Conservation (phyloP, 64 coral and sea anemone genomes). For the Pocillopora verrucosa region DNA sequence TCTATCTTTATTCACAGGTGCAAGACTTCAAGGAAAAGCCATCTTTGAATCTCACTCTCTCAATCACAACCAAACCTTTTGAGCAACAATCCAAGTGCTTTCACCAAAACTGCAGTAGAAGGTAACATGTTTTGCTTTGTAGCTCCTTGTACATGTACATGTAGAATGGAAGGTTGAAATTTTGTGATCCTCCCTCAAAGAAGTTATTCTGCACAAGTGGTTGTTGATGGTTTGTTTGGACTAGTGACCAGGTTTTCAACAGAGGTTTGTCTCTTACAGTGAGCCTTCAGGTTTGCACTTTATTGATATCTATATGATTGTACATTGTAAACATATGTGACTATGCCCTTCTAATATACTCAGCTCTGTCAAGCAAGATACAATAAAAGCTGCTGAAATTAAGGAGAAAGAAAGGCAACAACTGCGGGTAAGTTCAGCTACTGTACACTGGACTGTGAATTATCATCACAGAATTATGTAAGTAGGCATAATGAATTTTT, state of each 20-base stretch:
- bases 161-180: no score
- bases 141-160: no score
- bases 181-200: no score
- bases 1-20: conserved; percentile 9
- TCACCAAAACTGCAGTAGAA: conserved; percentile 43
- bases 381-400: background rate
- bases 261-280: no score
- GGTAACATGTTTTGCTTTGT: conserved; percentile 12
- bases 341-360: background rate
- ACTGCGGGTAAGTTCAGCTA: conserved; percentile 6
- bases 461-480: background rate
- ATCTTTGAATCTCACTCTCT: conserved; percentile 63
- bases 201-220: no score
- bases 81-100: conserved; percentile 39
- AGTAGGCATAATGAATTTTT: no score
- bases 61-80: conserved; percentile 39
- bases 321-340: background rate
- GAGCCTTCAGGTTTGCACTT: no score
- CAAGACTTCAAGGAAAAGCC: conserved; percentile 51
- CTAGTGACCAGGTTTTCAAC: no score
- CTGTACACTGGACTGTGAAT: background rate
- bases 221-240: no score
- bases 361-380: conserved; percentile 4
- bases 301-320: background rate
- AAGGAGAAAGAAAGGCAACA: conserved; percentile 46